A percentile compares a stretch with the other conserved stretches of the same genome.
Conservation (phyloP, 1,140 invertebrate genomes). For the Zelostemma sp. region DNA sequence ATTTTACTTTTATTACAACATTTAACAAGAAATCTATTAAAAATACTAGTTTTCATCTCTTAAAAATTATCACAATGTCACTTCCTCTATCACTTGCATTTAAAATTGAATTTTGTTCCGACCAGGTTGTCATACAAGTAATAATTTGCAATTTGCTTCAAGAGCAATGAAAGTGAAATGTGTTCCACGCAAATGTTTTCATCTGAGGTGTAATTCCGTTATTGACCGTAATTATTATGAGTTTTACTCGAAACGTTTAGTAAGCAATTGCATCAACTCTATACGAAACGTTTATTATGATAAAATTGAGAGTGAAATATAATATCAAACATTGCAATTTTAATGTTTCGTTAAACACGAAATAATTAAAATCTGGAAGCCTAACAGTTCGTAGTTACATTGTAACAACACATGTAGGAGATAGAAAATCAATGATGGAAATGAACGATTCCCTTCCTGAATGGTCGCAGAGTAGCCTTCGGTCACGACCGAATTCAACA, state of each 20-base stretch:
- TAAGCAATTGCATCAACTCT: too few relatives aligned
- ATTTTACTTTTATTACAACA: too few relatives aligned
- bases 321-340: too few relatives aligned
- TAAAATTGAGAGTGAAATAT: too few relatives aligned
- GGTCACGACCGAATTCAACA: conserved; percentile 34
- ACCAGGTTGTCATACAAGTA: neutral
- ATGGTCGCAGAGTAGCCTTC: conserved; percentile 28
- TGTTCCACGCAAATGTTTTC: conserved; percentile 28
- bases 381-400: conserved; percentile 24
- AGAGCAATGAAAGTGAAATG: conserved; percentile 31
- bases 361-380: neutral
- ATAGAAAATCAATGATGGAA: conserved; percentile 42
- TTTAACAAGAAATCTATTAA: too few relatives aligned
- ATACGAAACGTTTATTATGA: too few relatives aligned
- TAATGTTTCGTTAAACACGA: neutral
- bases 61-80: neutral
- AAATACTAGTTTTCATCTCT: too few relatives aligned
- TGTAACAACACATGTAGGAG: conserved; percentile 18
- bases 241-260: too few relatives aligned
- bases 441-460: conserved; percentile 23
- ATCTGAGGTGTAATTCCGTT: conserved; percentile 18
- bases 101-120: neutral
- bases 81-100: neutral
- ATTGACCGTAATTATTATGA: conserved; percentile 7
- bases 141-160: neutral